Evolutionary conservation across 2,113 vertebrate species (phyloP).

Genomic region (Oncorhynchus tshawytscha): DNA sequence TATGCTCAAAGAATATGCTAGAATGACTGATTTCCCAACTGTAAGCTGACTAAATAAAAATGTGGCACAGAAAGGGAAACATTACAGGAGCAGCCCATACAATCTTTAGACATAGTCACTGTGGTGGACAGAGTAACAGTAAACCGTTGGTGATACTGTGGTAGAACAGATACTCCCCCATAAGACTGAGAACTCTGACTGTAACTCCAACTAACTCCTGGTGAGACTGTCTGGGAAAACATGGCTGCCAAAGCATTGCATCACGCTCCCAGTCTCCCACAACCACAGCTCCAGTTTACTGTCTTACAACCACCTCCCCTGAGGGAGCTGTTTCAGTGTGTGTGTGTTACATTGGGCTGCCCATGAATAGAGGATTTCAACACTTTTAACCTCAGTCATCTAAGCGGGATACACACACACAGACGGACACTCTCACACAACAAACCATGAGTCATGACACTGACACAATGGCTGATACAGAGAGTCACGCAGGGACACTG

Average conservation of each 20-base stretch:
- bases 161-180: conserved; percentile 28
- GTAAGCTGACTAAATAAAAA: neutral
- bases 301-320: conserved; percentile 42
- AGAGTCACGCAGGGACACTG: conserved; percentile 16
- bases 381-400: conserved; percentile 56
- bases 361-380: conserved; percentile 47
- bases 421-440: conserved; percentile 47
- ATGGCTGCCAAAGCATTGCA: conserved; percentile 64
- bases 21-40: neutral
- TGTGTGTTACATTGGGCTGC: conserved; percentile 41
- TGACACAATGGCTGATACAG: too few relatives aligned
- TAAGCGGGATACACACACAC: conserved; percentile 49
- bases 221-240: conserved; percentile 50
- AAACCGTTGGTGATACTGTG: conserved; percentile 30
- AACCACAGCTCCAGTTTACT: conserved; percentile 58
- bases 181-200: conserved; percentile 36
- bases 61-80: neutral
- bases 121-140: conserved; percentile 16
- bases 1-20: neutral
- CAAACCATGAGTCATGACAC: too few relatives aligned
- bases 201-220: neutral
- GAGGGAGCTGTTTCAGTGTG: conserved; percentile 29
- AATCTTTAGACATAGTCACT: conserved; percentile 13
- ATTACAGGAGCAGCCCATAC: neutral
- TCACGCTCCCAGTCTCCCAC: conserved; percentile 61